Percentiles rank a stretch among this genome's conserved stretches.
Conservation (phyloP, 2,113 vertebrate species). For the Arothron firmamentum region DNA sequence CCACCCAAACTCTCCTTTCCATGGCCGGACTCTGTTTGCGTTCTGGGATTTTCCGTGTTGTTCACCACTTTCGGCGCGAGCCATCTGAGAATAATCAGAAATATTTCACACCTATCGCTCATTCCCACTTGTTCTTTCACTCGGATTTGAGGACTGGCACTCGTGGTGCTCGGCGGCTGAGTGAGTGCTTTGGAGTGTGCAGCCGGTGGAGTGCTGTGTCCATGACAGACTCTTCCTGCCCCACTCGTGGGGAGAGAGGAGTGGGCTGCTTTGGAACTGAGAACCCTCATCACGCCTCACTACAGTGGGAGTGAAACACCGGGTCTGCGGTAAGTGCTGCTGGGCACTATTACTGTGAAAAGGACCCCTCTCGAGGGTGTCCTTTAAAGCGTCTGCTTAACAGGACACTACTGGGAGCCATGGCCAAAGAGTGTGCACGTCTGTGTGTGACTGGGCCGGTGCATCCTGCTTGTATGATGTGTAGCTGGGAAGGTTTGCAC, state of each 20-base stretch:
- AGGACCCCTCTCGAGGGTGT: constrained; percentile 72
- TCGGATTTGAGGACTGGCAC: constrained; percentile 56
- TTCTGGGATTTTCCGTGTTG: constrained; percentile 2
- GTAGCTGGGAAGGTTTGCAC: constrained; percentile 61
- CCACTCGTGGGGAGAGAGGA: constrained; percentile 52
- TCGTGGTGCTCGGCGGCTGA: constrained; percentile 51
- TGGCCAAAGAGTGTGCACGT: constrained; percentile 39
- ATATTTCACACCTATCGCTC: constrained; percentile 58
- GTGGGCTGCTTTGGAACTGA: constrained; percentile 64
- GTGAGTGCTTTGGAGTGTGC: constrained; percentile 60
- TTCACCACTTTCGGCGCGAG: constrained; percentile 39
- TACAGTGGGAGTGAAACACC: constrained; percentile 59
- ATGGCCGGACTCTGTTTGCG: constrained; percentile 2
- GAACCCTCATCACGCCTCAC: constrained; percentile 64
- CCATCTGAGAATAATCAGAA: constrained; percentile 58
- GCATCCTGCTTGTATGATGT: constrained; percentile 57
- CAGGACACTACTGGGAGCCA: constrained; percentile 61
- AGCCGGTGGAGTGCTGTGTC: constrained; percentile 63
- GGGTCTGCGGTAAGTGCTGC: constrained; percentile 68
- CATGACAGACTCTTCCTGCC: constrained; percentile 67
- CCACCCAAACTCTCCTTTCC: background rate
- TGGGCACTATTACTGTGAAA: constrained; percentile 71
- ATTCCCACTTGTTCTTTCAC: constrained; percentile 60
- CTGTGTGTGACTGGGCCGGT: constrained; percentile 39
- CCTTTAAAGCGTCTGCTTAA: constrained; percentile 71